Conservation (phyloP, 2,113 vertebrate species). For the Brachionichthys hirsutus region DNA sequence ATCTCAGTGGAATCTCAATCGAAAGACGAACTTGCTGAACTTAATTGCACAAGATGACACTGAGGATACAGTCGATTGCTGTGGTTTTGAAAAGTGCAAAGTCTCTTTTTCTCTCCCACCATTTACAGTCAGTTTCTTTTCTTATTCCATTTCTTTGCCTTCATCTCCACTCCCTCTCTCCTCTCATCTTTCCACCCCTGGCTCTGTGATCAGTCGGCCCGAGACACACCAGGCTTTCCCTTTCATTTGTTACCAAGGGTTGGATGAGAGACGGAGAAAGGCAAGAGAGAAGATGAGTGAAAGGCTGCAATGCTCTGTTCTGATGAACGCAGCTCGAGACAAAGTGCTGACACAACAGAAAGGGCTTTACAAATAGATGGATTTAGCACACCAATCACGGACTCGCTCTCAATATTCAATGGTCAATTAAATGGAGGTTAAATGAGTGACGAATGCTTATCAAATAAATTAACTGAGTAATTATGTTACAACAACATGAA, state of each 20-base stretch:
- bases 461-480: slow-evolving; percentile 1
- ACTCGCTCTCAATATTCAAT: slow-evolving; percentile 46
- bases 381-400: slow-evolving; percentile 67
- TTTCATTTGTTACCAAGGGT: slow-evolving; percentile 74
- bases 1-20: too few species aligned
- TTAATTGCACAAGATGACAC: too few species aligned
- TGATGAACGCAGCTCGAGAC: slow-evolving; percentile 73
- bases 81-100: not conserved
- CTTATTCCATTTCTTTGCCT: slow-evolving; percentile 32
- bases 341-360: slow-evolving; percentile 70
- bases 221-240: slow-evolving; percentile 69
- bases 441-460: not conserved
- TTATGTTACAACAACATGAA: slow-evolving; percentile 16
- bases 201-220: slow-evolving; percentile 57
- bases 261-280: slow-evolving; percentile 49
- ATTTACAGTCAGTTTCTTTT: slow-evolving; percentile 53
- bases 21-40: too few species aligned
- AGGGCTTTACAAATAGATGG: slow-evolving; percentile 52
- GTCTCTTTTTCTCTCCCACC: slow-evolving; percentile 32
- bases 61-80: too few species aligned
- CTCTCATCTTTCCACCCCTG: slow-evolving; percentile 69
- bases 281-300: slow-evolving; percentile 37
- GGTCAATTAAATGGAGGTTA: slow-evolving; percentile 1
- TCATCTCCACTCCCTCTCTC: slow-evolving; percentile 36
- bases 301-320: slow-evolving; percentile 72